phyloP scores from a whole-genome alignment of 2,113 vertebrate species.

The Onychostoma macrolepis region DNA sequence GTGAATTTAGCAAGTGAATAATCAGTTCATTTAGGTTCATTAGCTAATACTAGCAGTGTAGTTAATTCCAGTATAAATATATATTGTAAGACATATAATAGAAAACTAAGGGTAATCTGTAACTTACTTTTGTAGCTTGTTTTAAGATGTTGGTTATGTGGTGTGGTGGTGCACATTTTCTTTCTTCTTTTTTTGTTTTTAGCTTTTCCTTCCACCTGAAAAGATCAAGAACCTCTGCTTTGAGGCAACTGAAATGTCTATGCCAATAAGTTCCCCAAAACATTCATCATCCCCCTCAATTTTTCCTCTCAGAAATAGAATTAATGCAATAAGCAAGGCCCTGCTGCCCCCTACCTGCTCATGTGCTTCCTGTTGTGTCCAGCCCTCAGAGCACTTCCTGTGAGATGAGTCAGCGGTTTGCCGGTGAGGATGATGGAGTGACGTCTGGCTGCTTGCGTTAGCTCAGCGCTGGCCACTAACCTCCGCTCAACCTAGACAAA shows the following conservation, averaged over 20 bases:
- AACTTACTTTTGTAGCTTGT: background rate
- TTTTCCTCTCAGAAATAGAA: background rate
- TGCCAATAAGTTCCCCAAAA: background rate
- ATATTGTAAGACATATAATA: too few species aligned
- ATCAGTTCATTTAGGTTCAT: too few species aligned
- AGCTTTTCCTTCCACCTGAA: background rate
- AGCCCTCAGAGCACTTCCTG: conserved; percentile 75
- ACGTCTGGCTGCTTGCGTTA: conserved; percentile 53
- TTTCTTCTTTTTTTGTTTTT: background rate
- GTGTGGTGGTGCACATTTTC: background rate
- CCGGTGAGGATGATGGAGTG: conserved; percentile 86
- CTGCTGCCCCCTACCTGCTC: conserved; percentile 19
- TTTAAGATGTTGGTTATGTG: background rate
- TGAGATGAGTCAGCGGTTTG: conserved; percentile 86
- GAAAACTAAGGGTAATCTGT: too few species aligned
- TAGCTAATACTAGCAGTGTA: too few species aligned
- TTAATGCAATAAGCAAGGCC: conserved; percentile 8
- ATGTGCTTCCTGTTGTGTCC: conserved; percentile 39
- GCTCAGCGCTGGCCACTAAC: conserved; percentile 49
- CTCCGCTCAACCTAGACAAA: conserved; percentile 14
- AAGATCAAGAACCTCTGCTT: background rate
- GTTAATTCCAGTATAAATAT: too few species aligned
- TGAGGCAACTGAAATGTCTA: background rate
- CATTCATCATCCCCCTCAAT: background rate
- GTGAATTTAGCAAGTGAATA: too few species aligned